These are phyloP conservation scores for Ptychodera flava DNA, from an alignment of 35 echinoderm and acorn worm genomes.

Conservation along the genomic window DNA sequence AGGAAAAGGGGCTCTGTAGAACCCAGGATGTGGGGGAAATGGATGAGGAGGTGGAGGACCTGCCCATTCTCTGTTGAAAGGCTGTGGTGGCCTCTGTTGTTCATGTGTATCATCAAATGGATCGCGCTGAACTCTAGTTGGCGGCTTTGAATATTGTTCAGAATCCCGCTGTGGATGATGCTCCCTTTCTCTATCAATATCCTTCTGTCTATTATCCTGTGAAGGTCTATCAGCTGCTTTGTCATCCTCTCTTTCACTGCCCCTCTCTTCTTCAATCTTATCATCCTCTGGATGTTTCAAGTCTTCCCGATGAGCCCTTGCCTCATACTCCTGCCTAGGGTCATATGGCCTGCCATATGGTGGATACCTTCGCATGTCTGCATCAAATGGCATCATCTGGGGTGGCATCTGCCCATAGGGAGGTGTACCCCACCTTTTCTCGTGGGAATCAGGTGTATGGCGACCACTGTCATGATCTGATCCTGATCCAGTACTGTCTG, in stretches of 20 bases:
- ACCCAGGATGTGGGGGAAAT: conserved; percentile 3
- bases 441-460: neutral
- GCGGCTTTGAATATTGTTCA: neutral
- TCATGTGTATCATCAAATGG: neutral
- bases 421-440: neutral
- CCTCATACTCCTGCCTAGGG: neutral
- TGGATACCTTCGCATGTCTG: neutral
- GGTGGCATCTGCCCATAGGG: neutral
- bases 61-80: neutral
- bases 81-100: neutral
- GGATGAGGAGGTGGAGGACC: neutral
- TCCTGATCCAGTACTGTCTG: neutral
- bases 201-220: neutral
- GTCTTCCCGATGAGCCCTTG: neutral
- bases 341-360: neutral
- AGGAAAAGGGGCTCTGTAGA: neutral
- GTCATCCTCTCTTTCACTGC: neutral
- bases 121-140: neutral
- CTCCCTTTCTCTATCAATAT: neutral
- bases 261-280: neutral
- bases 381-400: neutral
- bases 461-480: neutral
- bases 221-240: neutral
- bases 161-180: neutral
- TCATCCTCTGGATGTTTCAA: neutral